Conservation (phyloP, 2,113 vertebrate species). For the Tachuris rubrigastra region DNA sequence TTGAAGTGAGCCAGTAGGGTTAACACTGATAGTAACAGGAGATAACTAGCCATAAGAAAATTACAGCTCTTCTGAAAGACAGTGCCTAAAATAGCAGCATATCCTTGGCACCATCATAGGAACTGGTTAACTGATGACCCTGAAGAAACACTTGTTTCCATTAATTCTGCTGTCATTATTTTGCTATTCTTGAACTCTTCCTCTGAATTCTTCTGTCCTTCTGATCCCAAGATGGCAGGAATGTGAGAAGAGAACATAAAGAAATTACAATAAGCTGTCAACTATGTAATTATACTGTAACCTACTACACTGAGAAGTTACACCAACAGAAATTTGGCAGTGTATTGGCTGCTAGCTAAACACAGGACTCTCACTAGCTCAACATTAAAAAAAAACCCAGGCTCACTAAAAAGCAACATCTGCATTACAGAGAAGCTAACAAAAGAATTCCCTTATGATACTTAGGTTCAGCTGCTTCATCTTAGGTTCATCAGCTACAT, state of each 20-base stretch:
- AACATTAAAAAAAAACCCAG: background rate
- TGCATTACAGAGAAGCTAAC: constrained; percentile 50
- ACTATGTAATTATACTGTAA: constrained; percentile 37
- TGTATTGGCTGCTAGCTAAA: constrained; percentile 16
- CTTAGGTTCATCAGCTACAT: constrained; percentile 60
- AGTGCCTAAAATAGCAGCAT: constrained; percentile 34
- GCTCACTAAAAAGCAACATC: constrained; percentile 53
- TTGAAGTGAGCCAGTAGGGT: constrained; percentile 17
- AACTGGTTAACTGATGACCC: constrained; percentile 43
- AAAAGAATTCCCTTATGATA: constrained; percentile 49
- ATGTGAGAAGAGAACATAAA: constrained; percentile 40
- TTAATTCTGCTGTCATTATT: constrained; percentile 33
- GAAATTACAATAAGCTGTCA: constrained; percentile 5
- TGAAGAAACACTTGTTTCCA: constrained; percentile 17
- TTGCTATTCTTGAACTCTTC: background rate
- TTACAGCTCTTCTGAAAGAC: constrained; percentile 50
- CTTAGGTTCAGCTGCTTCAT: constrained; percentile 55
- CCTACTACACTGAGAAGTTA: constrained; percentile 56
- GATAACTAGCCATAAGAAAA: constrained; percentile 36
- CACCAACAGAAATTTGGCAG: constrained; percentile 41
- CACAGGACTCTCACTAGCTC: constrained; percentile 39
- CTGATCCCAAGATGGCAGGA: constrained; percentile 28
- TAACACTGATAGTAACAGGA: constrained; percentile 33
- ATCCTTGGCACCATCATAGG: constrained; percentile 11
- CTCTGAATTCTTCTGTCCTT: constrained; percentile 36